Base-by-base conservation (phyloP, 1,140 invertebrate species). In the Drosophila guanche region DNA sequence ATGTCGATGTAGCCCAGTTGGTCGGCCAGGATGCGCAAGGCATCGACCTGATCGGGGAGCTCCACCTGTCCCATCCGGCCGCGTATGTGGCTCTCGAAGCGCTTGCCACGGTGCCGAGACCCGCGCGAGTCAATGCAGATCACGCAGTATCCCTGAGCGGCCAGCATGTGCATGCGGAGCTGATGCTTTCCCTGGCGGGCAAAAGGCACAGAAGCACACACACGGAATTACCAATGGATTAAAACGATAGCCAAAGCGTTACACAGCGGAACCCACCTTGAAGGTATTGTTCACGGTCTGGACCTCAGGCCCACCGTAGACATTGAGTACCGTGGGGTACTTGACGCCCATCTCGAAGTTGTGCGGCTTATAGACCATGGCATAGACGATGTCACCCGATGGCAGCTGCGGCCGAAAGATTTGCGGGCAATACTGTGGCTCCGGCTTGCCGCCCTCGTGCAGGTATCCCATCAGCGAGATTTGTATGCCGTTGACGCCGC, bases 301-400 rank as follows among this genome's bases (percentile, higher is more conserved):
- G 23, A 99, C 98, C 92, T 99, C 98, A 0, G 98, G 98, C 10
- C 99, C 98, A 23, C 98, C 99, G 91, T 99, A 99, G 14, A 99
- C 96, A 92, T 99, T 98, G 12, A 99, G 93, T 57, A 99, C 95
- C 1, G 98, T 98, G 1, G 99, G 98, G 93, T 98, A 98, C 65
- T 97, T 96, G 33, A 94, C 92, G 7, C 95, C 95, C 5, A 93
- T 90, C 79, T 95, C 93, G 77, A 95, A 96, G 90, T 95, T 95
- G 77, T 95, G 94, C 0, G 97, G 97, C 76, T 97, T 95, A 92
- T 98, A 98, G 51, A 99, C 95, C 95, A 99, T 97, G 3, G 97
- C 97, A 91, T 98, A 97, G 41, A 98, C 93, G 2, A 94, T 93
- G 56, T 96, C 95, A 25, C 96, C 97, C 10, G 94, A 94, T 63